Percentiles rank a stretch among this genome's conserved stretches.
Conservation (phyloP, 2,113 vertebrate species). For the Lepus europaeus region DNA sequence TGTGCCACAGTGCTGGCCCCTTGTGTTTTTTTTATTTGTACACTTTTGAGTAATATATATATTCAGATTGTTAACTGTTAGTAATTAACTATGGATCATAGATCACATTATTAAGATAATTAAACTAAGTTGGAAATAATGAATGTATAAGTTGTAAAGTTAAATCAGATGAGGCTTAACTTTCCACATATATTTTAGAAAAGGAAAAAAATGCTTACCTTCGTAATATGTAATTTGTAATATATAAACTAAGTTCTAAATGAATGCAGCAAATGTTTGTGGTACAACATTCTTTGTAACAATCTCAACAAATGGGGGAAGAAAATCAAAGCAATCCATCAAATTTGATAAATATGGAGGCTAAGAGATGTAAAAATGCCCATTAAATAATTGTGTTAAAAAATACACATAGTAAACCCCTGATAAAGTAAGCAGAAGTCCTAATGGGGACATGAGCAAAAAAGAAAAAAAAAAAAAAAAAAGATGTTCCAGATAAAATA, state of each 20-base stretch:
- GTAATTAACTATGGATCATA: conserved; percentile 1
- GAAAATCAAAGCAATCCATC: conserved; percentile 31
- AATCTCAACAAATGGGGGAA: neutral
- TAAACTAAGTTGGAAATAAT: conserved; percentile 48
- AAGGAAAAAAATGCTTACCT: conserved; percentile 10
- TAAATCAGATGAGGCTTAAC: conserved; percentile 24
- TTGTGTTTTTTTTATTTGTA: neutral
- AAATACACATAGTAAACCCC: conserved; percentile 52
- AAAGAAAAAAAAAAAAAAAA: neutral
- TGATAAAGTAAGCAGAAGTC: conserved; percentile 42
- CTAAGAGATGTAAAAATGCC: conserved; percentile 50
- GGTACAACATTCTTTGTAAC: conserved; percentile 19
- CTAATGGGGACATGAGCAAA: conserved; percentile 32
- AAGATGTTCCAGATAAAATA: conserved; percentile 31
- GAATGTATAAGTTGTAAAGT: conserved; percentile 58
- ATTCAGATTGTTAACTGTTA: conserved; percentile 4
- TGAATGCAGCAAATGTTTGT: conserved; percentile 15
- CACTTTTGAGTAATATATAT: conserved; percentile 1
- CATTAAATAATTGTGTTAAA: conserved; percentile 49
- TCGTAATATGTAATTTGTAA: conserved; percentile 25
- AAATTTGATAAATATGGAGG: conserved; percentile 33
- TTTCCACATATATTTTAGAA: conserved; percentile 53
- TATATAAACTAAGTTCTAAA: conserved; percentile 53
- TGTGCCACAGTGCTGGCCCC: no score
- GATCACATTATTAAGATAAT: conserved; percentile 45